These are phyloP conservation scores for Thalassophryne amazonica DNA, from an alignment of 2,797 vertebrate species.

Conservation along the genomic window DNA sequence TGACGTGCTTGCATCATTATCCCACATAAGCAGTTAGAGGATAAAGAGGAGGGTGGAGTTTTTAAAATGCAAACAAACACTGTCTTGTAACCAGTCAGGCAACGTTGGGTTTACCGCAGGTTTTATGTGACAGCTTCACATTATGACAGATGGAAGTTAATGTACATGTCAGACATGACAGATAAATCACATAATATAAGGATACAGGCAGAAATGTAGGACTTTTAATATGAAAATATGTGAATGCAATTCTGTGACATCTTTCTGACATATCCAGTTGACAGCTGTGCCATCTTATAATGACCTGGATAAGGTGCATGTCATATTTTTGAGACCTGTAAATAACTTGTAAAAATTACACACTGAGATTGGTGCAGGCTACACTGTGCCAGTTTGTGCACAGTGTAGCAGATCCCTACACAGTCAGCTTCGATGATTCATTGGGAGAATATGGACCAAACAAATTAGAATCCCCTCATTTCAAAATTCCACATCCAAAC, in stretches of 20 bases:
- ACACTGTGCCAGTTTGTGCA: constrained; percentile 29
- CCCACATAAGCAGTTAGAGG: too few species aligned
- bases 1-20: too few species aligned
- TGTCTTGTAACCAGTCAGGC: too few species aligned
- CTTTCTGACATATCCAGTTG: constrained; percentile 11
- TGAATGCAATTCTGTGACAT: constrained; percentile 1
- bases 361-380: constrained; percentile 8
- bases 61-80: too few species aligned
- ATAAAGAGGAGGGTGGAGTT: too few species aligned
- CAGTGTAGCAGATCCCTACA: constrained; percentile 34
- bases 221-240: constrained; percentile 19
- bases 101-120: too few species aligned
- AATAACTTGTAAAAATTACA: too few species aligned
- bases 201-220: not conserved
- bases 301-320: constrained; percentile 1
- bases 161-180: not conserved
- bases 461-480: constrained; percentile 31
- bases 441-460: constrained; percentile 47
- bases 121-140: too few species aligned
- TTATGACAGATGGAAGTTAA: constrained; percentile 17
- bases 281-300: not conserved
- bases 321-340: constrained; percentile 13
- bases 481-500: constrained; percentile 25
- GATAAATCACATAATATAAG: not conserved
- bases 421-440: constrained; percentile 39